phyloP scores from a whole-genome alignment of 2,113 vertebrate species.

The Cavia aperea region DNA sequence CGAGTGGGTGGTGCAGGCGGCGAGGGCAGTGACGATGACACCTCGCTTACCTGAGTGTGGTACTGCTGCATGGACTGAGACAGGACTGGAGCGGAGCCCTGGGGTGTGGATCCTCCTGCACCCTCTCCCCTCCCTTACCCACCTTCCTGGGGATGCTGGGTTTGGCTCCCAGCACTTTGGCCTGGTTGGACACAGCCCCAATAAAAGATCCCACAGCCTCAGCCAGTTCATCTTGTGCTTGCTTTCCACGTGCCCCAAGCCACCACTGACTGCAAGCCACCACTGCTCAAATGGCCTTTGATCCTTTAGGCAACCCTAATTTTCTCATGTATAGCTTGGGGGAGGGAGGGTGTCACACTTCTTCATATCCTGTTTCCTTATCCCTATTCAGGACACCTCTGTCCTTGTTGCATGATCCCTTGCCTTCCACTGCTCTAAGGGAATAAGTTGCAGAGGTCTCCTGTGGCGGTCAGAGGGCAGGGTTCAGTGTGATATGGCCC shows the following conservation, averaged over 20 bases:
- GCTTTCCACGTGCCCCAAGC: background rate
- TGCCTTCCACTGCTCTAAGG: background rate
- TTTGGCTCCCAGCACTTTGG: background rate
- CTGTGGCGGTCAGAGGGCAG: background rate
- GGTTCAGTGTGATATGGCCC: background rate
- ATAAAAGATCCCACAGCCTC: constrained; percentile 68
- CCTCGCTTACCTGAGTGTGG: constrained; percentile 71
- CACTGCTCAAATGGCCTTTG: background rate
- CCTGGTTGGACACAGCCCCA: constrained; percentile 52
- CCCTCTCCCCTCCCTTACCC: constrained; percentile 4
- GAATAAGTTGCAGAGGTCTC: background rate
- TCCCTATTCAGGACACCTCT: background rate
- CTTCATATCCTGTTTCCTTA: background rate
- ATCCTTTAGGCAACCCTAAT: background rate
- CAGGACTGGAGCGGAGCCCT: background rate
- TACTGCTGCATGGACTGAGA: constrained; percentile 19
- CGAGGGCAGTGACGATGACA: constrained; percentile 85
- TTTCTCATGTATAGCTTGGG: background rate
- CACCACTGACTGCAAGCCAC: background rate
- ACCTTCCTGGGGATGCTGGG: constrained; percentile 31
- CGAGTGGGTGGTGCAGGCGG: constrained; percentile 70
- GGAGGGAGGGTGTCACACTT: background rate
- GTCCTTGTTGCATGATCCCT: background rate
- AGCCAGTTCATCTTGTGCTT: constrained; percentile 29
- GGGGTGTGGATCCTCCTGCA: background rate